Base-by-base conservation (phyloP, 2,888 invertebrate genomes). In the Piscicola geometra region DNA sequence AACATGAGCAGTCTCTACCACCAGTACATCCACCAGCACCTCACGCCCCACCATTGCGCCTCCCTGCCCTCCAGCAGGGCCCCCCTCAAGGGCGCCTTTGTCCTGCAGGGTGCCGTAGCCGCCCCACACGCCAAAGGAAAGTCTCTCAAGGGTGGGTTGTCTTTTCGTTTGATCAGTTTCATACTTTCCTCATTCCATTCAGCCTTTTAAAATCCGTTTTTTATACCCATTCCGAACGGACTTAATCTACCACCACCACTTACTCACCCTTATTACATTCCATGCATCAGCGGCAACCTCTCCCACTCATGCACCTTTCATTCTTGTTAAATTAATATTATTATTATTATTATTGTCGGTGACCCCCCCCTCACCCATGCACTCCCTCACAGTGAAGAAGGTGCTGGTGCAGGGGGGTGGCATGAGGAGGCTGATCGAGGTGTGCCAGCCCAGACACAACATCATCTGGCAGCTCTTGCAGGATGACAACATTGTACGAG, bases 401-500 rank as follows among this genome's bases (percentile, higher is more conserved):
- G 12, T 56, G 60, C n/a, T 25, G 5, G 3, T 56, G n/a, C n/a
- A 25, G 60, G 5, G 5, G 3, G n/a, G 15, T 5, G 47, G 67
- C 41, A 36, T 18, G 67, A 67, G 30, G 12, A 75, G 75, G 60
- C 76, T 79, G 60, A 82, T 83, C 73, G 83, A 84, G 77, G 93
- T 95, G 35, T 94, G 94, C 84, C 90, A 92, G 81, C 92, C 93
- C 60, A 95, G 95, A 0, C 93, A 92, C 84, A 96, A 95, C 5
- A 87, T 96, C 78, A 88, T 96, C 0, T 96, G 95, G 95, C 95
- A 96, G 87, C 87, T 96, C 78, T 87, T 96, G 79, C 94, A 94
- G 86, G 94, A 95, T 68, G 83, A 85, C 68, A 82, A 79, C 66
- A 82, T 81, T 2, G 83, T 84, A 77, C 82, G 83, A 0, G 25